phyloP scores from a whole-genome alignment of 2,113 vertebrate species.

The Toxotes jaculatrix region DNA sequence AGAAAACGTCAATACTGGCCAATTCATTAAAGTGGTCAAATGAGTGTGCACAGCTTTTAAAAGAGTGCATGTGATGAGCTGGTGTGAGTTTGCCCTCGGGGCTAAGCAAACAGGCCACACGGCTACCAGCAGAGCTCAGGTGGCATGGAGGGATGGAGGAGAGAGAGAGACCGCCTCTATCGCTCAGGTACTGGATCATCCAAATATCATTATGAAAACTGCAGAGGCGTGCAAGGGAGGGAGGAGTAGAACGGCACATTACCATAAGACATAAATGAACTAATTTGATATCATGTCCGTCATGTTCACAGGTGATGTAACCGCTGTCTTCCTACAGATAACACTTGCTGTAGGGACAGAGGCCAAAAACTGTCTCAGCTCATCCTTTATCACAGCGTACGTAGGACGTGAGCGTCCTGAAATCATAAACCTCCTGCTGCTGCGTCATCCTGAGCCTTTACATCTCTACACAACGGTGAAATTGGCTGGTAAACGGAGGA shows the following conservation, averaged over 20 bases:
- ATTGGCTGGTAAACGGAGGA: constrained; percentile 63
- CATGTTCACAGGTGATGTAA: constrained; percentile 58
- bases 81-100: constrained; percentile 71
- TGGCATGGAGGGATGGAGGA: constrained; percentile 14
- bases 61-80: constrained; percentile 72
- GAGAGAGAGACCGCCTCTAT: constrained; percentile 5
- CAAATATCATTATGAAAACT: constrained; percentile 35
- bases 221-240: neutral
- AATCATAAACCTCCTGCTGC: neutral
- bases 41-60: constrained; percentile 72
- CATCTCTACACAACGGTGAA: constrained; percentile 48
- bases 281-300: constrained; percentile 47
- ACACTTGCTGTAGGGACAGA: constrained; percentile 5
- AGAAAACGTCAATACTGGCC: constrained; percentile 73
- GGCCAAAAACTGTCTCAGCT: constrained; percentile 42
- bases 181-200: constrained; percentile 18
- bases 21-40: constrained; percentile 72
- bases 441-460: constrained; percentile 18
- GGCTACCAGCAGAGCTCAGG: constrained; percentile 33
- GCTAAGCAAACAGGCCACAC: constrained; percentile 69
- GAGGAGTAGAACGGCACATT: constrained; percentile 23
- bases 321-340: constrained; percentile 42
- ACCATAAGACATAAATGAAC: constrained; percentile 31
- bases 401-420: neutral
- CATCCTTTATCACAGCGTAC: neutral